phyloP scores from a whole-genome alignment of 2,888 invertebrate genomes.

The Siphlonurus alternatus region DNA sequence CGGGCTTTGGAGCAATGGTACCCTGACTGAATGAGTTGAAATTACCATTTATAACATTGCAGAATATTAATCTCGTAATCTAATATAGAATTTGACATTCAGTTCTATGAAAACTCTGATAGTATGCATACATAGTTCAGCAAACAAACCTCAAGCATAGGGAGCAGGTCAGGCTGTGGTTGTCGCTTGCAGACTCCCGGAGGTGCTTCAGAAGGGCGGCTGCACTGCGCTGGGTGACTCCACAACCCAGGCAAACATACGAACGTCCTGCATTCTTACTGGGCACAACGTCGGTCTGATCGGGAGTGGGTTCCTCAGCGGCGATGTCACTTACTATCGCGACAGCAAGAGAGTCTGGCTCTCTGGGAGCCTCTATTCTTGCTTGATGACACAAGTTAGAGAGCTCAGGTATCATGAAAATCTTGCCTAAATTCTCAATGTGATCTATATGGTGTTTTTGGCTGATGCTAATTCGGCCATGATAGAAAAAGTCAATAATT shows the following conservation, averaged over 20 bases:
- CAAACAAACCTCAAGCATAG: not conserved
- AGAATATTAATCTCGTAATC: too few relatives aligned
- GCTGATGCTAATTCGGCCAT: not conserved
- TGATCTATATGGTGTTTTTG: not conserved
- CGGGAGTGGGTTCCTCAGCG: not conserved
- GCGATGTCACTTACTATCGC: not conserved
- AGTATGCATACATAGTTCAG: too few relatives aligned
- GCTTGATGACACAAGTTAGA: not conserved
- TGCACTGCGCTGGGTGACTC: not conserved
- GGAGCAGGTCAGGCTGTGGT: not conserved
- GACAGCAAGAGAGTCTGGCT: not conserved
- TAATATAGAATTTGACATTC: too few relatives aligned
- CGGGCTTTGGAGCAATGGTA: too few relatives aligned
- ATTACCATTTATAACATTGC: too few relatives aligned
- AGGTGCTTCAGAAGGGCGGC: slow-evolving; percentile 1
- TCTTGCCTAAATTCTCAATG: not conserved
- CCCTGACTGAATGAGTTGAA: too few relatives aligned
- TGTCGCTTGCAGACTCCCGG: not conserved
- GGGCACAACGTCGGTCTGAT: not conserved
- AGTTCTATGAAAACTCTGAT: too few relatives aligned
- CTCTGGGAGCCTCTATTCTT: not conserved
- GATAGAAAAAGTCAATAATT: not conserved
- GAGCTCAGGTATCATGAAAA: not conserved
- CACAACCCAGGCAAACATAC: not conserved
- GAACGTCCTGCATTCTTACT: not conserved